Conservation (phyloP, 2,797 vertebrate species). For the Thalassophryne amazonica region DNA sequence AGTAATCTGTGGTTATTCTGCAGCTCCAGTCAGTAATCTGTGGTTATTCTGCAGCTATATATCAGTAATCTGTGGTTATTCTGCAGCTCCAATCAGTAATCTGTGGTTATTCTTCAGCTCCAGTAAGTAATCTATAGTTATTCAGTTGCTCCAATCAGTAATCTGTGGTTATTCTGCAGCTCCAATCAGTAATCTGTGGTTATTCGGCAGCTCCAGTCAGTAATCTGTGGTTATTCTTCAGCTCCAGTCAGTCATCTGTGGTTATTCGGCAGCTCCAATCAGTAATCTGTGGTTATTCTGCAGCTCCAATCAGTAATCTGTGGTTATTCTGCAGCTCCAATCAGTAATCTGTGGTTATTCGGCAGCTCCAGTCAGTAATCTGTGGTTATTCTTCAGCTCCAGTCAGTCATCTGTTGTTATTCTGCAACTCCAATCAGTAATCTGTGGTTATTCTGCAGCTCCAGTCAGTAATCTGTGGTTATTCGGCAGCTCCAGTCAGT, state of each 20-base stretch:
- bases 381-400: constrained; percentile 69
- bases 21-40: constrained; percentile 79
- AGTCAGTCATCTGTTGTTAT: constrained; percentile 55
- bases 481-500: no score
- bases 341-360: background rate
- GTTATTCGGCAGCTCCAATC: constrained; percentile 74
- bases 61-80: background rate
- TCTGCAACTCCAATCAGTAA: no score
- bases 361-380: no score
- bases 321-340: constrained; percentile 72
- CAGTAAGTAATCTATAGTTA: background rate
- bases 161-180: background rate
- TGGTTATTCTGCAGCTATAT: no score
- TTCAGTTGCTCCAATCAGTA: no score
- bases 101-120: background rate
- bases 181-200: background rate
- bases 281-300: background rate
- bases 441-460: constrained; percentile 68
- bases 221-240: background rate
- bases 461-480: constrained; percentile 56
- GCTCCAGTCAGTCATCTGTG: background rate
- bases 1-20: background rate
- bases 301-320: no score
- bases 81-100: constrained; percentile 78
- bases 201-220: constrained; percentile 79